Conservation (phyloP, 1,140 invertebrate species). For the Cherax destructor region DNA sequence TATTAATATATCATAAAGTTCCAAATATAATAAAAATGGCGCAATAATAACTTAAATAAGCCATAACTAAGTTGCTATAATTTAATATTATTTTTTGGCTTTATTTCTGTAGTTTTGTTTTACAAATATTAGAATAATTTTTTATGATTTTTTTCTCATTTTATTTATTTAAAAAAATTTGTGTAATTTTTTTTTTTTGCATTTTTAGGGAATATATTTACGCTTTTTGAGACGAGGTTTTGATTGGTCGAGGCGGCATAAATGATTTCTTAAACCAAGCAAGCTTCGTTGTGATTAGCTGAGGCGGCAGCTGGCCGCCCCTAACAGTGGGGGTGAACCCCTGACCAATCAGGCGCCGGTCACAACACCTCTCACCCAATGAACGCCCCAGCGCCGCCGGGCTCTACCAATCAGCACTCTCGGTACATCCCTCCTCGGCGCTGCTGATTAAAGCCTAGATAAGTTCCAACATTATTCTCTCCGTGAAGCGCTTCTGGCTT, state of each 20-base stretch:
- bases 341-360: background rate
- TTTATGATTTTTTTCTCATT: too few relatives aligned
- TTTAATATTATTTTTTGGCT: too few relatives aligned
- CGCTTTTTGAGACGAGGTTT: background rate
- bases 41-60: too few relatives aligned
- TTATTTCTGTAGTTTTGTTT: too few relatives aligned
- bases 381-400: background rate
- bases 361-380: slow-evolving; percentile 27
- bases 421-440: slow-evolving; percentile 11
- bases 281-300: slow-evolving; percentile 42
- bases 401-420: slow-evolving; percentile 17
- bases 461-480: slow-evolving; percentile 62
- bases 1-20: too few relatives aligned
- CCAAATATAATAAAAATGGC: too few relatives aligned
- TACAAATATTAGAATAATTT: too few relatives aligned
- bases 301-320: background rate
- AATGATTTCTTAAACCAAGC: slow-evolving; percentile 36
- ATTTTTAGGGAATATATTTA: background rate
- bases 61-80: too few relatives aligned
- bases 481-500: background rate
- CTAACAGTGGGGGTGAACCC: background rate
- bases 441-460: slow-evolving; percentile 66
- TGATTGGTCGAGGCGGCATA: slow-evolving; percentile 24
- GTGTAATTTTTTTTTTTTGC: too few relatives aligned
- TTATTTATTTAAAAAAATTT: too few relatives aligned